Base-by-base conservation (phyloP, 2,888 invertebrate genomes). In the Odiellus spinosus region DNA sequence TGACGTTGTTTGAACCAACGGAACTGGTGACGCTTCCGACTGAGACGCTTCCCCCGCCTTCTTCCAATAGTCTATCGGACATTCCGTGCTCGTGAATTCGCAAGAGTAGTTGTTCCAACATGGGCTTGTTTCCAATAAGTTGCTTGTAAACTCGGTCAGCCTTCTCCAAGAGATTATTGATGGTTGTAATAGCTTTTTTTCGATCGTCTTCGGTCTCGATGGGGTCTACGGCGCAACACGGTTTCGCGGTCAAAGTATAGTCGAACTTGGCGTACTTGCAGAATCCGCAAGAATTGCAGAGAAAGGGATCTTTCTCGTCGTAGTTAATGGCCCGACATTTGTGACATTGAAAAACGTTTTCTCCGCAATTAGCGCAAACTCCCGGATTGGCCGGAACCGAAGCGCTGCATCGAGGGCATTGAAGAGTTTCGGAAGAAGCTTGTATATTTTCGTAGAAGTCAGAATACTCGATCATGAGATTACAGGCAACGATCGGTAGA, bases 181-280 rank as follows among this genome's bases (percentile, higher is more conserved):
- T 93, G 35, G 82, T 82, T 34, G 82, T 78, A 19, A 93, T 84
- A 51, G 91, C 88, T 70, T 93, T 93, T 64, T 88, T 87, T 3
- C 95, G 74, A 65, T 95, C 96, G 58, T 95, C 93, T 60, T 95
- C 95, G 58, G 81, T 90, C 66, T 95, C 91, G 18, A 96, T 93
- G 11, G 90, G 88, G 69, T 96, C 95, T 1, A 96, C 91, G 17
- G 93, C 93, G 66, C 88, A 95, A 62, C 88, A 91, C 1, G 88
- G 83, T 18, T 86, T 78, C 4, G 86, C 90, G 4, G 81, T 80
- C 48, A 95, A 73, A 10, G 85, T 86, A 68, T 91, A 88, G 69
- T 98, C 96, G 66, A 96, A 95, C 69, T 96, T 93, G 33, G 95
- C 96, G 68, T 96, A 96, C 70, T 96, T 96, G 71, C 96, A 98